phyloP scores from a whole-genome alignment of 2,797 vertebrate genomes.

The Scomberomorus guttatus region DNA sequence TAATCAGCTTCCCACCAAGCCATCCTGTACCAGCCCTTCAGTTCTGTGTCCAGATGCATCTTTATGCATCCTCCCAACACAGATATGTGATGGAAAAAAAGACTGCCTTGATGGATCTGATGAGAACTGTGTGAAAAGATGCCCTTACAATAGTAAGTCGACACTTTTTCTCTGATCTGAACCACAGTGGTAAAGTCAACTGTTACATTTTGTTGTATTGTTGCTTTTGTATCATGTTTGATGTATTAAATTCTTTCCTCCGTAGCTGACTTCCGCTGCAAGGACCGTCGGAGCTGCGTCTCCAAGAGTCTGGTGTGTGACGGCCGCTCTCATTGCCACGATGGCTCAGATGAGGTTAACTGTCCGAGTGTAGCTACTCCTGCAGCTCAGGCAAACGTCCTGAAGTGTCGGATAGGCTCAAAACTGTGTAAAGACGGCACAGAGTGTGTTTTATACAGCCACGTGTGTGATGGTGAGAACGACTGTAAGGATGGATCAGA shows the following conservation, averaged over 20 bases:
- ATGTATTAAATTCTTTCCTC: neutral
- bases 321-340: conserved; percentile 70
- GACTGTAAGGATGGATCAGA: conserved; percentile 90
- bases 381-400: neutral
- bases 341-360: conserved; percentile 73
- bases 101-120: conserved; percentile 90
- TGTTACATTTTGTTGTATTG: neutral
- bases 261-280: conserved; percentile 72
- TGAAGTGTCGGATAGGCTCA: conserved; percentile 72
- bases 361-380: conserved; percentile 35
- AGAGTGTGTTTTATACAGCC: conserved; percentile 84
- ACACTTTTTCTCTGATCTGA: neutral
- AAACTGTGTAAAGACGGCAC: conserved; percentile 81
- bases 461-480: conserved; percentile 87
- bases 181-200: no score
- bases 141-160: conserved; percentile 80
- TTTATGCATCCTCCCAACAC: conserved; percentile 79
- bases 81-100: conserved; percentile 87
- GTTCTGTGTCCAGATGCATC: conserved; percentile 82
- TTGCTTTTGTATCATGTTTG: neutral
- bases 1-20: conserved; percentile 27
- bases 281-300: conserved; percentile 69
- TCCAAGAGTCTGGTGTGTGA: conserved; percentile 69
- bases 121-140: conserved; percentile 84
- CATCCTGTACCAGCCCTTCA: conserved; percentile 77